Percentiles rank a stretch among this genome's conserved stretches.
Evolutionary conservation across 2,797 vertebrate genomes (phyloP).

Genomic region (Babyrousa celebensis): DNA sequence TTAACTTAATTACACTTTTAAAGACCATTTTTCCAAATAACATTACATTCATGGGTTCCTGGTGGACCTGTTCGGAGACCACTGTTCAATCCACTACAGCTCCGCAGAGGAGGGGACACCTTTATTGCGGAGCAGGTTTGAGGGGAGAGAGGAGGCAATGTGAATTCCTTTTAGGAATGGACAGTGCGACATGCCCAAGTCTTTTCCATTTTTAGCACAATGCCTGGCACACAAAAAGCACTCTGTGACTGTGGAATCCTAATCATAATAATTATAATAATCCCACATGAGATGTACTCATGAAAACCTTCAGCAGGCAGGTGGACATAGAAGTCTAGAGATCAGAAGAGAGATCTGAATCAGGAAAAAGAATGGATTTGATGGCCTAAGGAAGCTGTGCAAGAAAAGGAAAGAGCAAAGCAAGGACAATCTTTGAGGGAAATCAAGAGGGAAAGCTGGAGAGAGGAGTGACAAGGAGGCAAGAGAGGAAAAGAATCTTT

Average conservation of each 20-base stretch:
- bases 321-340: not conserved
- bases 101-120: not conserved
- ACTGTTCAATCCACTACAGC: not conserved
- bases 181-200: not conserved
- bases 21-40: constrained; percentile 6
- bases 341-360: not conserved
- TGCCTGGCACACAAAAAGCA: not conserved
- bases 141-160: not conserved
- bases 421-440: not conserved
- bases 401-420: not conserved
- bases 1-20: constrained; percentile 10
- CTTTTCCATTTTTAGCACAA: not conserved
- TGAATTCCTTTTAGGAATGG: not conserved
- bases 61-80: not conserved
- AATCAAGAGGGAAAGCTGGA: not conserved
- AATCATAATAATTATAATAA: not conserved
- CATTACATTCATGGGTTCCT: not conserved
- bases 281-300: not conserved
- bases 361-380: not conserved
- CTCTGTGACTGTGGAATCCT: not conserved
- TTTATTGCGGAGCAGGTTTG: not conserved
- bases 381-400: not conserved
- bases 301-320: not conserved
- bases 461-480: not conserved
- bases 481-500: not conserved